phyloP scores from a whole-genome alignment of 2,888 invertebrate species.

The Caenorhabditis sinica region DNA sequence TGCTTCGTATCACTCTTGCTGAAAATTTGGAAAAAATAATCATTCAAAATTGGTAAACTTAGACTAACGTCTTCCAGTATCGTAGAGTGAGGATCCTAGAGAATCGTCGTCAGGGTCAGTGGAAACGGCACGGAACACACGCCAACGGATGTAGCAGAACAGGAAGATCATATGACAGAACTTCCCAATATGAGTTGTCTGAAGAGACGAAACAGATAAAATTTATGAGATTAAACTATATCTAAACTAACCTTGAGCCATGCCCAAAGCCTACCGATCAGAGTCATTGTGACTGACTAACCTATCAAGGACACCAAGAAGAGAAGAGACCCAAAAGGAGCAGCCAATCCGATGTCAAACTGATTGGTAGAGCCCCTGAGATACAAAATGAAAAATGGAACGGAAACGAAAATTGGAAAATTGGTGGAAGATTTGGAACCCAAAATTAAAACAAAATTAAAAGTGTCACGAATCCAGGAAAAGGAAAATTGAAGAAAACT shows the following conservation, averaged over 20 bases:
- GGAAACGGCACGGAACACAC: conserved; percentile 26
- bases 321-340: neutral
- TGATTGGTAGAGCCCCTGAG: conserved; percentile 13
- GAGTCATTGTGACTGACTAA: neutral
- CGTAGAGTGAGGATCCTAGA: conserved; percentile 8
- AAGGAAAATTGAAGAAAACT: neutral
- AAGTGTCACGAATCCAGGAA: conserved; percentile 16
- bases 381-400: neutral
- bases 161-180: neutral
- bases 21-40: neutral
- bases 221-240: neutral
- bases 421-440: neutral
- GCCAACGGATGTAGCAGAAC: conserved; percentile 33
- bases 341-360: neutral
- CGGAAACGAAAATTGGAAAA: neutral
- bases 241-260: neutral
- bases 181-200: conserved; percentile 18
- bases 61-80: conserved; percentile 8
- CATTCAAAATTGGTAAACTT: too few relatives aligned
- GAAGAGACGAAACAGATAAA: neutral
- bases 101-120: conserved; percentile 29
- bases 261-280: neutral
- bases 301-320: neutral
- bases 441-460: conserved; percentile 33
- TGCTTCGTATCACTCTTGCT: conserved; percentile 28